Evolutionary conservation across 2,888 invertebrate species (phyloP).

Genomic region (Sinodicranocentrus sp.): DNA sequence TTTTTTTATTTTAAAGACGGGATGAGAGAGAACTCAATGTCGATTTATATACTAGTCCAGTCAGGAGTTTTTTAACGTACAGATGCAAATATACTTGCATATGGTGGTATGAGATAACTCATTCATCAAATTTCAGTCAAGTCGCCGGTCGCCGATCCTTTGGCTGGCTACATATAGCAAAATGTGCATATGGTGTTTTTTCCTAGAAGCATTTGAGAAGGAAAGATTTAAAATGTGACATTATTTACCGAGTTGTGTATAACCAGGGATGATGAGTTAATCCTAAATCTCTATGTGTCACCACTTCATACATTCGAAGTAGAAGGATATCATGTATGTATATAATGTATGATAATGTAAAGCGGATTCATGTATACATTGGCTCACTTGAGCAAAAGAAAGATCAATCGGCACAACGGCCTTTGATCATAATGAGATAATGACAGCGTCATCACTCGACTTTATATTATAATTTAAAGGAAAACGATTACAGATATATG

Average conservation of each 20-base stretch:
- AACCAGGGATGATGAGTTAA: not conserved
- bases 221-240: not conserved
- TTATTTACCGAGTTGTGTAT: not conserved
- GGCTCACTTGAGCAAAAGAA: not conserved
- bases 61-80: not conserved
- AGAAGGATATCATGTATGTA: not conserved
- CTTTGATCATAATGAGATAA: constrained; percentile 63
- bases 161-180: not conserved
- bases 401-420: constrained; percentile 24
- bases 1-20: not conserved
- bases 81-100: not conserved
- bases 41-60: not conserved
- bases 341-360: not conserved
- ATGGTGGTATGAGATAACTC: not conserved
- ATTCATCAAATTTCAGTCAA: constrained; percentile 23
- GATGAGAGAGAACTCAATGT: not conserved
- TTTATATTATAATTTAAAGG: not conserved
- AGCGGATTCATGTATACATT: not conserved
- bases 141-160: constrained; percentile 11
- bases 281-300: not conserved
- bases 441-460: constrained; percentile 39
- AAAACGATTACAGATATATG: not conserved
- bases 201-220: not conserved
- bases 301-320: no score
- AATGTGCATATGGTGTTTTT: not conserved